Base-by-base conservation (phyloP, 2,888 invertebrate species). In the Xanthia togata region DNA sequence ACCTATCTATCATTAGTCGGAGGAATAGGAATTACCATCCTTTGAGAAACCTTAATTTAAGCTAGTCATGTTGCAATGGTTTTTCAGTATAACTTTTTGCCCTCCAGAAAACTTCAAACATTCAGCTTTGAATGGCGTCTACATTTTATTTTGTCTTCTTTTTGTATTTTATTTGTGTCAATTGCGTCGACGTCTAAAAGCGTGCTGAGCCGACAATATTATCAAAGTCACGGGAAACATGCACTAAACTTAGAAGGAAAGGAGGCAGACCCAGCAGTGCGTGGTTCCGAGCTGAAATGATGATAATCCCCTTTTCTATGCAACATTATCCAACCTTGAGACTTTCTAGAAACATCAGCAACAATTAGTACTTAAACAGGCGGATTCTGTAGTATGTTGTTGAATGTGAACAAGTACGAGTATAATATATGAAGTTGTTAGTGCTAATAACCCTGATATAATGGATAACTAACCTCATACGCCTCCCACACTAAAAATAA, bases 401-500 rank as follows among this genome's bases (percentile, higher is more conserved):
- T 62, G 44, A 79, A 53, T 79, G 26, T 65, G n/a, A 55, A 26
- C 38, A 23, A 50, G 23, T 50, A 50, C 23, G 23, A 50, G 50
- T 50, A 9, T 5, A 47, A 44, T 44, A 44, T 47, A 50, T 23
- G 23, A 23, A 50, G 23, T 31, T 50, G 70, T 38, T 55, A 62
- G 11, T 47, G 11, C 57, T 64, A 73, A 79, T 55, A 73, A 17
- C 20, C 14, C 57, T 47, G 55, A 41, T 62, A 74, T 41, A 68
- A 63, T 68, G 31, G 17, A 23, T 65, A 23, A 67, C 17, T 55
- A 55, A 75, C 62, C 11, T 68, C 67, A 31, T 64, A 63, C 17
- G 53, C 57, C 73, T 76, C 76, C 64, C 73, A 79, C 74, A 75
- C 78, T 60, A 78, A 85, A 65, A 71, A 65, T 57, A 38, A 53